Base-by-base conservation (phyloP, 2,888 invertebrate species). In the Cancer borealis region DNA sequence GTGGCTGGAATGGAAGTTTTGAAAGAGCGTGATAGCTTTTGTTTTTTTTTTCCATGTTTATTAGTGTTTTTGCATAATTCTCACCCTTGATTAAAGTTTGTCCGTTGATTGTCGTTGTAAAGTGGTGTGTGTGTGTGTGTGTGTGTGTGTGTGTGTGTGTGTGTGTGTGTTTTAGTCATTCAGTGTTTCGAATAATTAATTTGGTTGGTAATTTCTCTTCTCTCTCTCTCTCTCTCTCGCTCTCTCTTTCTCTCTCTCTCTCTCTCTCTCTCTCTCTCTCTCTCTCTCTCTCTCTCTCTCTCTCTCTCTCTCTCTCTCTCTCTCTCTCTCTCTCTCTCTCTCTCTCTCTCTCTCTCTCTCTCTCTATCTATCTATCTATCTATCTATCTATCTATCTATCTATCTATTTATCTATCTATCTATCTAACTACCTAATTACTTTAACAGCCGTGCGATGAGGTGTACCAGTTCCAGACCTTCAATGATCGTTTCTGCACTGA, bases 391-490 rank as follows among this genome's bases (percentile, higher is more conserved):
- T 66, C 39, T 54, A 12, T 54, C 39, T 49, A n/a, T 26, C 26
- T 54, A 17, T 39, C 49, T 54, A 12, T 54, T 21, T 54, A n/a
- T 39, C 49, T 39, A n/a, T 54, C 54, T 54, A n/a, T 54, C 39
- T 21, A 10, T 39, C 26, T 54, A 8, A 6, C 26, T 49, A 39
- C 45, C 30, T 66, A 14, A 73, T 60, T 6, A 6, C 14, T 10
- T 17, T 39, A 3, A 46, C 92, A 94, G 94, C 92, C 94, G 6
- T 94, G 94, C 30, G 30, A 89, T 45, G 94, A 94, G 66, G 94
- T 94, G 21, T 94, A 94, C 84, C 91, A 91, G 92, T 90, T 91
- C 26, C 92, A 92, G 14, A 90, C 91, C 49, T 94, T 94, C 30
- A 94, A 30, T 26, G 54, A 54, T 17, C 84, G 30, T 26, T 94